Percentiles rank a stretch among this genome's conserved stretches.
These are phyloP conservation scores for Salvator merianae DNA, from an alignment of 2,113 vertebrate species.

Conservation along the genomic window DNA sequence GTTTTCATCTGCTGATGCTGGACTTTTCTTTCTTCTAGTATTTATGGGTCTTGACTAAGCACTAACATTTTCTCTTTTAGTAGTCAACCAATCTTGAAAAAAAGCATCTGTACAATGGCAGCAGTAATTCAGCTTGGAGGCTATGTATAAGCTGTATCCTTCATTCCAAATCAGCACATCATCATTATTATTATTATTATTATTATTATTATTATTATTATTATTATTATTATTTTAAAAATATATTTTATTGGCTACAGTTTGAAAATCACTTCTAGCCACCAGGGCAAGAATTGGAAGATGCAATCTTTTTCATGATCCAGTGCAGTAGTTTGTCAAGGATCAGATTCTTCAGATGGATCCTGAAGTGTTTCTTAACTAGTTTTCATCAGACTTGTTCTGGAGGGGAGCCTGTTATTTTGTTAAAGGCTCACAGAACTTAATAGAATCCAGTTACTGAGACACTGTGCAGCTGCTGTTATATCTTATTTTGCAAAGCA, in stretches of 20 bases:
- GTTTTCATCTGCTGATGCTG: not conserved
- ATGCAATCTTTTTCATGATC: not conserved
- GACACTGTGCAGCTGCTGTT: not conserved
- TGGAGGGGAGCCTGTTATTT: not conserved
- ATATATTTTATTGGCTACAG: not conserved
- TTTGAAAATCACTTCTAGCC: not conserved
- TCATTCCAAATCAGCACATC: no score
- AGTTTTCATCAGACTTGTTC: not conserved
- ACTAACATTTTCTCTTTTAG: not conserved
- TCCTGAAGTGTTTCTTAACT: not conserved
- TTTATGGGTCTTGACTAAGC: not conserved
- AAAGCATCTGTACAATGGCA: not conserved
- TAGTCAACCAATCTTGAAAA: not conserved
- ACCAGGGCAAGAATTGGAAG: not conserved
- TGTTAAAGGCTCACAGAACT: not conserved
- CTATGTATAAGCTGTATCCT: no score
- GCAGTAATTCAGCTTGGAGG: no score
- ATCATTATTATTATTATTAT: no score
- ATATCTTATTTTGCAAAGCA: constrained; percentile 1
- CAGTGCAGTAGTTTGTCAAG: not conserved
- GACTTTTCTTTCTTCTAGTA: not conserved
- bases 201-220: no score
- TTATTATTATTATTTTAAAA: no score
- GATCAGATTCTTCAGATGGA: not conserved
- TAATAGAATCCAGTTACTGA: not conserved